Base-by-base conservation (phyloP, 2,113 vertebrate genomes). In the Hypocryptadius cinnamomeus region DNA sequence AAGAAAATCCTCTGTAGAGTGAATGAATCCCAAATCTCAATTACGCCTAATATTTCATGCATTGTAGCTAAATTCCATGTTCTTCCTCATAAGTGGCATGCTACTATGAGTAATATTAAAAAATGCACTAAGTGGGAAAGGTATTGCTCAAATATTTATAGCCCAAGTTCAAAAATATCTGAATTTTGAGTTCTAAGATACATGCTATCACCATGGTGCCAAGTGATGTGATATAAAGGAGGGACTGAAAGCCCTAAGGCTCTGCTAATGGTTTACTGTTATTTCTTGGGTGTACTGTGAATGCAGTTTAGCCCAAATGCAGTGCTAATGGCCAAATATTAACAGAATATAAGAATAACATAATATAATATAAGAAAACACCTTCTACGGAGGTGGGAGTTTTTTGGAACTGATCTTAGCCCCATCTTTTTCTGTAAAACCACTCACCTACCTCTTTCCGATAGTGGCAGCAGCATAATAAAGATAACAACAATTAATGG, bases 401-500 rank as follows among this genome's bases (percentile, higher is more conserved):
- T 64, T 20, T 93, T 91, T 89, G 30, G 89, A 70, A 64, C 47
- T 65, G n/a, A 85, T 31, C 61, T 30, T 35, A 89, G 35, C 48
- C 30, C 15, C 35, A 63, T 15, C 6, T n/a, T 33, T 35, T 90
- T 23, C 27, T 65, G 48, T 30, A 15, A 90, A 93, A 54, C 9
- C 19, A 94, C 45, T 94, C 57, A 87, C 12, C 37, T 92, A 77
- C 64, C 57, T 96, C 64, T 85, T 95, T 96, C 85, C 83, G 71
- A 96, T 63, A 31, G 77, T 39, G 42, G 56, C 50, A 89, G 44
- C 28, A 74, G 44, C 73, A 92, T 51, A 96, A 63, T 71, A 79
- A 94, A 53, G 30, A 72, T 76, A 89, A 84, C 63, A 95, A 85
- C 60, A 90, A 95, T 87, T 95, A 82, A 92, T 53, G 25, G 30